phyloP scores from a whole-genome alignment of 2,797 vertebrate genomes.

The Esox lucius region DNA sequence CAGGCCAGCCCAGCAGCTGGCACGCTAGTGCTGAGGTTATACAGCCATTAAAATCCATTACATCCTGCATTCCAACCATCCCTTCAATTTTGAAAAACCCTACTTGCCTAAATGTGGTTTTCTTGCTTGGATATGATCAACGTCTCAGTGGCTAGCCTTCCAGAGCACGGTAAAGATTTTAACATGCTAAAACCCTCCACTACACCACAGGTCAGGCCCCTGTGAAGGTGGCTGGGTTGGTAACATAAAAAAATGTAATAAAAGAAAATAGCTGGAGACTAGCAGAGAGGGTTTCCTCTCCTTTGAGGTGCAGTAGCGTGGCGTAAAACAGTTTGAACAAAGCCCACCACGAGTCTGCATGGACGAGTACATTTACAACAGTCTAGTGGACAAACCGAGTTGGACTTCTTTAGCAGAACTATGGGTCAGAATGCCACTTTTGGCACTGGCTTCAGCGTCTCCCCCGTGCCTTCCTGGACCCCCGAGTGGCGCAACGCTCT shows the following conservation, averaged over 20 bases:
- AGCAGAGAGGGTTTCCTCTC: slow-evolving; percentile 18
- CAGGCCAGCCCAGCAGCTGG: background rate
- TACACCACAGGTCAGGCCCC: slow-evolving; percentile 18
- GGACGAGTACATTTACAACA: no score
- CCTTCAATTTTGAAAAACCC: no score
- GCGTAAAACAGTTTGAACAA: background rate
- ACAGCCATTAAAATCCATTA: background rate
- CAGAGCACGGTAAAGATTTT: background rate
- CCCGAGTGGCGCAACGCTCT: no score
- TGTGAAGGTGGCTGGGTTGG: slow-evolving; percentile 52
- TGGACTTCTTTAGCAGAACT: no score
- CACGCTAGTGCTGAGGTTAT: background rate
- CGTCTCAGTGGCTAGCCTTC: background rate
- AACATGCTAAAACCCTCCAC: slow-evolving; percentile 9
- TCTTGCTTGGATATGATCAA: background rate
- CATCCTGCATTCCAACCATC: background rate
- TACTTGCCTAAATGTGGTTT: no score
- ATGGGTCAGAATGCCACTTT: no score
- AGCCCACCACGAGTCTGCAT: background rate
- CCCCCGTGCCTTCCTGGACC: no score
- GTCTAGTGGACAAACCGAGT: no score
- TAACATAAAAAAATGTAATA: slow-evolving; percentile 30
- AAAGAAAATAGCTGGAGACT: slow-evolving; percentile 24
- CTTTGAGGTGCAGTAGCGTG: background rate
- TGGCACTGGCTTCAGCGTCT: no score